Evolutionary conservation across 2,113 vertebrate species (phyloP).

Genomic region (Porphyrio hochstetteri): DNA sequence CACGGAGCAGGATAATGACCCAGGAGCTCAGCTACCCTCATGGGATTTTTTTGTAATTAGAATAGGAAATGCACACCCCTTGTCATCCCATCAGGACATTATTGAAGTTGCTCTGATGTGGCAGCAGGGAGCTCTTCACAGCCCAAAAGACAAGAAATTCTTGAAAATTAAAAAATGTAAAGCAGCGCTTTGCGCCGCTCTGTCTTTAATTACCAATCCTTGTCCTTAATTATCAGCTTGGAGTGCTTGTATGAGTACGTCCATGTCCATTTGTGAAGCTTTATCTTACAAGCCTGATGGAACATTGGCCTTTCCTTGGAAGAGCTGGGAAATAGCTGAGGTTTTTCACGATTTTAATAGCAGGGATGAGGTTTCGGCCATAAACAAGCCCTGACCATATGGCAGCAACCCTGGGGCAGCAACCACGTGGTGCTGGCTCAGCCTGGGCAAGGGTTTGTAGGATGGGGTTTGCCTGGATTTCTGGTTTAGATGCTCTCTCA

Average conservation of each 20-base stretch:
- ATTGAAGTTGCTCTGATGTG: neutral
- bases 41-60: neutral
- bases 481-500: neutral
- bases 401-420: neutral
- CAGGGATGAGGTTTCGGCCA: neutral
- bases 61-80: neutral
- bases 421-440: neutral
- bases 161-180: neutral
- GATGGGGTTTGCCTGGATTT: neutral
- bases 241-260: accelerated
- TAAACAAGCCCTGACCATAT: neutral
- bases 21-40: neutral
- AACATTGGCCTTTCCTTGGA: neutral
- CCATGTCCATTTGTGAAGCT: neutral
- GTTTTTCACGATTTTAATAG: neutral
- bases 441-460: neutral
- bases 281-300: neutral
- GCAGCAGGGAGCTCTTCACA: neutral
- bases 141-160: neutral
- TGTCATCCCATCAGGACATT: neutral
- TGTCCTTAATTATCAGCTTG: neutral
- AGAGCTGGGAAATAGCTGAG: neutral
- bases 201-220: neutral
- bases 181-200: neutral
- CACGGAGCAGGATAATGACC: neutral